These are phyloP conservation scores for Callyntrura sp. DNA, from an alignment of 2,888 invertebrate species.

Conservation along the genomic window DNA sequence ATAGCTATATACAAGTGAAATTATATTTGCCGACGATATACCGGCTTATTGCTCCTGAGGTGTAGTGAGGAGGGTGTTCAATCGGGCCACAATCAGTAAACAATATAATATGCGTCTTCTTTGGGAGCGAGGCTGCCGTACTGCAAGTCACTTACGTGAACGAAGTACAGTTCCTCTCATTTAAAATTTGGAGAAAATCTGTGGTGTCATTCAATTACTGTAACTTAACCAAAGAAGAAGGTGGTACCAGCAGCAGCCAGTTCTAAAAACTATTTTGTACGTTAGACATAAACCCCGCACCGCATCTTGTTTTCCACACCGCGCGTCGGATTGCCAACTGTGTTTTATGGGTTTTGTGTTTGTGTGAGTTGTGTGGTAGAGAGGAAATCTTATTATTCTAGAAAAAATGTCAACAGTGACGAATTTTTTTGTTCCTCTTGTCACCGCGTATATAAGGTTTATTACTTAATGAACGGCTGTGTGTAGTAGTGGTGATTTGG, in stretches of 20 bases:
- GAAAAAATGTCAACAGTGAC: not conserved
- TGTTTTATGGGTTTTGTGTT: not conserved
- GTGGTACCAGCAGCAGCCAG: no score
- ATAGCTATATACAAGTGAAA: no score
- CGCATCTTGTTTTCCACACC: not conserved
- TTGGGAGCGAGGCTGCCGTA: not conserved
- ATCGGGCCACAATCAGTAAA: not conserved
- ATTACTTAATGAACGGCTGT: not conserved
- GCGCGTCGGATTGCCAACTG: not conserved
- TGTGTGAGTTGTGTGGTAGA: not conserved
- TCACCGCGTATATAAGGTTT: not conserved
- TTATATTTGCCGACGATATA: not conserved
- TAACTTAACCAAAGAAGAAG: not conserved
- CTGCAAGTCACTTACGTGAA: slow-evolving; percentile 57
- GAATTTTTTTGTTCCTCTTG: slow-evolving; percentile 17
- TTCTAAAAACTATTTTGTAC: not conserved
- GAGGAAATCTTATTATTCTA: not conserved
- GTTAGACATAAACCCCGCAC: not conserved
- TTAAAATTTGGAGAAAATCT: not conserved
- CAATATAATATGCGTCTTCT: not conserved
- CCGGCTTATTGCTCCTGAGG: no score
- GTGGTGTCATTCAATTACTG: not conserved
- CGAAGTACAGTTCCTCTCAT: slow-evolving; percentile 66
- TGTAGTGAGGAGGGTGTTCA: not conserved
- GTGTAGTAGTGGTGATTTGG: not conserved